Evolutionary conservation across 1,140 invertebrate genomes (phyloP).

Genomic region (Sesamia nonagrioides): DNA sequence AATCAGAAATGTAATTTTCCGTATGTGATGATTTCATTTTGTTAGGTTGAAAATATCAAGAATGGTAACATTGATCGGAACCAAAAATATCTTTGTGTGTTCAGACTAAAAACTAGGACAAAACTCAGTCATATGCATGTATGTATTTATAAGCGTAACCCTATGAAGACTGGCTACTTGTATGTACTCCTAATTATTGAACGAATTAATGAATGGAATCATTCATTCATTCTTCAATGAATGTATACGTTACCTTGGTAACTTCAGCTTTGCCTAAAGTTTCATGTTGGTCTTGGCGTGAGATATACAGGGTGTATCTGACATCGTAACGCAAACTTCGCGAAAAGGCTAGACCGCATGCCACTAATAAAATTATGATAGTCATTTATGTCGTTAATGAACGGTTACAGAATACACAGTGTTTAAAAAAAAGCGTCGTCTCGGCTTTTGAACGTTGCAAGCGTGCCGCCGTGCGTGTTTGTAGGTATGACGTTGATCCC

Average conservation of each 20-base stretch:
- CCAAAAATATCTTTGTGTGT: slow-evolving; percentile 12
- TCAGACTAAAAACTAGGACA: slow-evolving; percentile 27
- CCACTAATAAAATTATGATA: too few species aligned
- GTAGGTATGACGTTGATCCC: too few species aligned
- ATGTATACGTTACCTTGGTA: neutral
- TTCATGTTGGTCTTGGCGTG: slow-evolving; percentile 5
- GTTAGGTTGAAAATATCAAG: neutral
- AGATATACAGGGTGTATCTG: too few species aligned
- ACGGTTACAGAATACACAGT: too few species aligned
- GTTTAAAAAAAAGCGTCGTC: too few species aligned
- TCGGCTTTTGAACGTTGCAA: too few species aligned
- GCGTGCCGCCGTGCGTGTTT: too few species aligned
- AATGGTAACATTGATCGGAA: neutral
- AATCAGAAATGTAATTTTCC: neutral
- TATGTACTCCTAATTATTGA: slow-evolving; percentile 25
- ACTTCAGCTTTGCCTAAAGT: neutral
- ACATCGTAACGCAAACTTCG: too few species aligned
- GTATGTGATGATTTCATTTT: neutral
- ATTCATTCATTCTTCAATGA: neutral
- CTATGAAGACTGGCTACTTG: slow-evolving; percentile 51
- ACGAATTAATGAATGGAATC: slow-evolving; percentile 20
- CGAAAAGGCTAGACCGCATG: too few species aligned
- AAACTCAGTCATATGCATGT: slow-evolving; percentile 44
- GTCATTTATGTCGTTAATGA: too few species aligned
- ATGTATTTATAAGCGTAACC: slow-evolving; percentile 52